Evolutionary conservation across 2,888 invertebrate genomes (phyloP).

Genomic region (Tiphia femorata): DNA sequence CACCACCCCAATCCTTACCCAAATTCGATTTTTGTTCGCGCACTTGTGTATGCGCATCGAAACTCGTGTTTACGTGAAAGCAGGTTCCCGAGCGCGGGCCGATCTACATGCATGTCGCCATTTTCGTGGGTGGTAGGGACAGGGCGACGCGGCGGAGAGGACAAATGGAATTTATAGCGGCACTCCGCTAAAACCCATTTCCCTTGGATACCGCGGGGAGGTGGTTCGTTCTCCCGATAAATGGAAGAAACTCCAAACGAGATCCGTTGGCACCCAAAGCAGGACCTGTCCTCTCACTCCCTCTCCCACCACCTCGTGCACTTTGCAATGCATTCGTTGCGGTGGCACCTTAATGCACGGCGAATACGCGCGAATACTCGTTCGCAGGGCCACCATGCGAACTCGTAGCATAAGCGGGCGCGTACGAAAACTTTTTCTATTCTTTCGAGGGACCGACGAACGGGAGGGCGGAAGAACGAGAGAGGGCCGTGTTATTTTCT

Average conservation of each 20-base stretch:
- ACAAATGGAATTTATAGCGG: slow-evolving; percentile 54
- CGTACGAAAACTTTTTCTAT: not conserved
- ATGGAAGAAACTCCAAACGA: slow-evolving; percentile 43
- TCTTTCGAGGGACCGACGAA: not conserved
- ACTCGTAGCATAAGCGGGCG: not conserved
- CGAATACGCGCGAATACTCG: slow-evolving; percentile 18
- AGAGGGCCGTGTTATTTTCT: not conserved
- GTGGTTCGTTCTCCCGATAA: slow-evolving; percentile 42
- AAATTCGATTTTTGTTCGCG: too few relatives aligned
- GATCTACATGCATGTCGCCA: slow-evolving; percentile 34
- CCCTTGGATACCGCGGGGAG: slow-evolving; percentile 38
- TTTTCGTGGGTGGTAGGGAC: too few relatives aligned
- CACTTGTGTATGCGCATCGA: too few relatives aligned
- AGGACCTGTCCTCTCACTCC: too few relatives aligned
- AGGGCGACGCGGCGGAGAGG: too few relatives aligned
- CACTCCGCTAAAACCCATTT: slow-evolving; percentile 46
- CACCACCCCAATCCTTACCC: too few relatives aligned
- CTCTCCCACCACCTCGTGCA: too few relatives aligned
- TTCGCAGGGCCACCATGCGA: too few relatives aligned
- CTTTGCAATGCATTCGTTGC: slow-evolving; percentile 43
- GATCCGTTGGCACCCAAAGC: slow-evolving; percentile 26
- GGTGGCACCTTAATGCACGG: slow-evolving; percentile 43
- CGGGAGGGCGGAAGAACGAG: not conserved
- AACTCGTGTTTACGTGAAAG: too few relatives aligned
- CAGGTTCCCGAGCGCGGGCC: too few relatives aligned